These are phyloP conservation scores for Cacajao melanocephalus DNA, from an alignment of 2,797 vertebrate genomes.

Conservation along the genomic window DNA sequence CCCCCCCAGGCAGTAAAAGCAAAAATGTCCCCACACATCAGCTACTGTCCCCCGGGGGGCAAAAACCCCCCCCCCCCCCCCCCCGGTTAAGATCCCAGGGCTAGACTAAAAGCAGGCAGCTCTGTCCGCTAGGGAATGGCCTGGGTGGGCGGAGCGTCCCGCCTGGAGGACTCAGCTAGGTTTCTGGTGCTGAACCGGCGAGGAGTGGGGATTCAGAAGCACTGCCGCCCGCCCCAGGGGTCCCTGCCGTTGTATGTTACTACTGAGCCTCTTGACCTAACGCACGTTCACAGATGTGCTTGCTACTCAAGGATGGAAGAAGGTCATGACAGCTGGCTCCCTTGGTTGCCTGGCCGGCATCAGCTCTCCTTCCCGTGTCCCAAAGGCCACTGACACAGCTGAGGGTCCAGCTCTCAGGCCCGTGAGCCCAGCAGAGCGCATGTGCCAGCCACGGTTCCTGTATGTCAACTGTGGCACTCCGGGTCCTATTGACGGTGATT, in stretches of 20 bases:
- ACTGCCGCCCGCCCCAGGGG: neutral
- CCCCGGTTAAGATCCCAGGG: neutral
- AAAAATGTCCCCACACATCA: neutral
- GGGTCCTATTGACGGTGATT: neutral
- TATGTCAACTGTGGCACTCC: accelerated
- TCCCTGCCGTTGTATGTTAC: neutral
- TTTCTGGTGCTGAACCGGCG: neutral
- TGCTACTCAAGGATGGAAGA: too few relatives aligned
- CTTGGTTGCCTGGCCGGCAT: neutral
- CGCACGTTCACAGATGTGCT: accelerated
- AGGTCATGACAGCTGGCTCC: neutral
- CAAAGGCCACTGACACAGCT: neutral
- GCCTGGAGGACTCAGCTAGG: neutral
- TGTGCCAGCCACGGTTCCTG: neutral
- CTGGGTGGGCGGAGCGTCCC: accelerated
- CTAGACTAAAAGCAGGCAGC: neutral
- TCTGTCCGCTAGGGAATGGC: accelerated
- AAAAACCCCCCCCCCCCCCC: too few relatives aligned
- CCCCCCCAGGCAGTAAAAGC: neutral
- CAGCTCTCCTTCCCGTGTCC: neutral
- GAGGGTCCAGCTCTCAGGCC: accelerated
- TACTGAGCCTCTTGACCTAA: neutral
- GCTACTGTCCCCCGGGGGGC: too few relatives aligned
- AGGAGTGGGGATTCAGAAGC: neutral
- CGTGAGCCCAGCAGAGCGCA: accelerated